Evolutionary conservation across 2,113 vertebrate species (phyloP).

Genomic region (Phainopepla nitens): DNA sequence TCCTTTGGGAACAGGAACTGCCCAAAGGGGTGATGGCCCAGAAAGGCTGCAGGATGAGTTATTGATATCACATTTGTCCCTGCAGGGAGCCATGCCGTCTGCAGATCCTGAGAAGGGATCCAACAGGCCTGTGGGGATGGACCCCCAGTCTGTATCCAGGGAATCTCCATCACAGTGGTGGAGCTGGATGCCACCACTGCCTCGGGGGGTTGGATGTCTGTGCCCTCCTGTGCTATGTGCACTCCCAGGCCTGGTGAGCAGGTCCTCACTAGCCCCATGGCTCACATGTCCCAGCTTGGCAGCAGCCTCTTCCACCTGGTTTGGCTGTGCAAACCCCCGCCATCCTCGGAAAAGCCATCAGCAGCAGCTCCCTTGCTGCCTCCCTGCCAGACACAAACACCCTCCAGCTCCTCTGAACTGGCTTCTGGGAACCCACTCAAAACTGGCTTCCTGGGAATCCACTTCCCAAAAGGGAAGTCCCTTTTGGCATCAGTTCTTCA

Average conservation of each 20-base stretch:
- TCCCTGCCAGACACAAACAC: not conserved
- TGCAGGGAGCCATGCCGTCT: not conserved
- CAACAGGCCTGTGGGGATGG: rapidly evolving
- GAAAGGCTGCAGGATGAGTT: not conserved
- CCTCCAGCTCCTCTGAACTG: not conserved
- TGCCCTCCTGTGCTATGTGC: not conserved
- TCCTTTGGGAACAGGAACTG: not conserved
- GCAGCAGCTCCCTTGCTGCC: not conserved
- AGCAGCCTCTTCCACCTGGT: not conserved
- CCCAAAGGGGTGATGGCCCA: not conserved
- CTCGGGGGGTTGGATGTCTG: rapidly evolving
- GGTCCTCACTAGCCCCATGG: not conserved
- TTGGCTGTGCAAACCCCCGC: not conserved
- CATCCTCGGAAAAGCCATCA: not conserved
- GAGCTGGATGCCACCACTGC: not conserved
- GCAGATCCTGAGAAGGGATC: not conserved
- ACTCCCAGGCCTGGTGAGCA: not conserved
- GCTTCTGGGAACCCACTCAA: not conserved
- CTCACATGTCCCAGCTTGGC: not conserved
- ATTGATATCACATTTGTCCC: not conserved
- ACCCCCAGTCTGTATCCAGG: not conserved
- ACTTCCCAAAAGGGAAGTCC: not conserved
- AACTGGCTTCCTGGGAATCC: not conserved
- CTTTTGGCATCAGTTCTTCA: not conserved
- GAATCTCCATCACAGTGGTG: not conserved